Base-by-base conservation (phyloP, 1,140 invertebrate genomes). In the Glossosoma conforme region DNA sequence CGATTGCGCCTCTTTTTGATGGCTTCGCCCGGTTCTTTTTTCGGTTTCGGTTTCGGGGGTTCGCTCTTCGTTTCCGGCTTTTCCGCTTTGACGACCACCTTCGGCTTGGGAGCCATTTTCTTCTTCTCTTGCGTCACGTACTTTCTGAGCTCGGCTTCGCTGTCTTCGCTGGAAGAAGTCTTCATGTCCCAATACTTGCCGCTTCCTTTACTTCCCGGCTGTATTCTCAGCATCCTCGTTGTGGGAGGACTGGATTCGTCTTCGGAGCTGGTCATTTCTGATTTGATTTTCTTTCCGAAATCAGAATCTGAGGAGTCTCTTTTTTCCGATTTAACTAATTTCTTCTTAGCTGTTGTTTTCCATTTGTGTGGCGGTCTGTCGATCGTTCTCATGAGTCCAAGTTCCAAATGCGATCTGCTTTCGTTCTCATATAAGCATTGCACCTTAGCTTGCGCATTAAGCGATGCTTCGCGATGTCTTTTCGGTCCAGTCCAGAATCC, bases 341-440 rank as follows among this genome's bases (percentile, higher is more conserved):
- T 72, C 56, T 71, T 72, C 58, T 70, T 73, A 15, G 15, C 20
- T 33, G 33, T 41, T 25, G 53, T 60, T 50, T 40, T 60, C 41
- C 53, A 38, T 33, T 58, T 45, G 1, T 58, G 56, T 10, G 59
- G 45, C 61, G 63, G 64, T 52, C 66, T 67, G 28, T 68, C 70
- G 35, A 71, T 56, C 15, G 69, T 72, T 62, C 63, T 72, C 69
- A 70, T 75, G 15, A 80, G 61, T 1, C 77, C 77, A 52, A 79
- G 50, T 54, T 80, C 78, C 51, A 86, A 77, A 58, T 83, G 83
- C 2, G 83, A 81, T 37, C 84, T 75, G 30, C 83, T 85, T 67
- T 93, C 90, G 64, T 93, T 92, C 66, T 93, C 91, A 60, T 92
- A 93, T 10, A 93, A 74, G 64, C 89, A 91, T 65, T 93, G 89